A percentile compares a stretch with the other conserved stretches of the same genome.
phyloP scores from a whole-genome alignment of 1,140 invertebrate species.

The Acromyrmex heyeri region DNA sequence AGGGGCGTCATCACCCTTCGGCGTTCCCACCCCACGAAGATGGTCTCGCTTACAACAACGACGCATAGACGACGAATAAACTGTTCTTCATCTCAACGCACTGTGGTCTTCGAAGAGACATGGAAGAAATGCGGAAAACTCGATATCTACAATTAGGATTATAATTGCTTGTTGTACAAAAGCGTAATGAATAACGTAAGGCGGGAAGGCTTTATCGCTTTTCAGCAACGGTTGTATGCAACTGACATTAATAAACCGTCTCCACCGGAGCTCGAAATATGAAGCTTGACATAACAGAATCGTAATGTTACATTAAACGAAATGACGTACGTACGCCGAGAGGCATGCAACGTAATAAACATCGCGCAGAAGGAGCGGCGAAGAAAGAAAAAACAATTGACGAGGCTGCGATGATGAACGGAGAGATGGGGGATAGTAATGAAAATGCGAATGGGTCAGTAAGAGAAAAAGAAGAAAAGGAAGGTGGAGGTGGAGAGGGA shows the following conservation, averaged over 20 bases:
- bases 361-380: slow-evolving; percentile 7
- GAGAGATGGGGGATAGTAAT: slow-evolving; percentile 32
- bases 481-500: slow-evolving; percentile 26
- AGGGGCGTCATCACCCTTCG: slow-evolving; percentile 63
- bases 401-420: slow-evolving; percentile 19
- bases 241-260: slow-evolving; percentile 12
- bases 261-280: background rate
- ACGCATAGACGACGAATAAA: background rate
- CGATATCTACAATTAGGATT: background rate
- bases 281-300: slow-evolving; percentile 28
- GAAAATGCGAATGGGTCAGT: slow-evolving; percentile 41
- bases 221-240: background rate
- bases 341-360: slow-evolving; percentile 7
- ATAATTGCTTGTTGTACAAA: background rate
- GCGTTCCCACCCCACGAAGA: slow-evolving; percentile 65
- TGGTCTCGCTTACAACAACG: background rate
- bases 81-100: background rate
- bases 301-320: slow-evolving; percentile 33
- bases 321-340: slow-evolving; percentile 2
- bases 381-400: slow-evolving; percentile 30
- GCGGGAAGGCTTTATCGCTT: background rate
- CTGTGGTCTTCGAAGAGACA: background rate
- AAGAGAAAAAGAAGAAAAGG: slow-evolving; percentile 11
- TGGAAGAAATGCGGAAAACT: background rate
- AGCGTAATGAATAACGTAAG: background rate